These are phyloP conservation scores for Parambassis ranga DNA, from an alignment of 2,797 vertebrate species.

Conservation along the genomic window DNA sequence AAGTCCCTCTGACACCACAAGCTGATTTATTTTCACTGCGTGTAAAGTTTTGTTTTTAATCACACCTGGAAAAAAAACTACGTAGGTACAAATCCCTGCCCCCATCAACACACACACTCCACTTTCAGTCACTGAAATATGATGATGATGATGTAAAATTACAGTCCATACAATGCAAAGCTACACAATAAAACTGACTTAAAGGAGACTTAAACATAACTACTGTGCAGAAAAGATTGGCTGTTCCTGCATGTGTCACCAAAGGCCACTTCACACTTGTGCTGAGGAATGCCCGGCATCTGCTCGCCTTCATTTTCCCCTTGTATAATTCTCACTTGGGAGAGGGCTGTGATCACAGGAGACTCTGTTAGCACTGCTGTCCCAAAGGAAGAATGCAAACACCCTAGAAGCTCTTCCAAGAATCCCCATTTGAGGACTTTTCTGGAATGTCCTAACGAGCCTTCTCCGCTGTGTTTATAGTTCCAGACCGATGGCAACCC, in stretches of 20 bases:
- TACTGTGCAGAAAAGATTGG: too few species aligned
- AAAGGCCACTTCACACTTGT: constrained; percentile 20
- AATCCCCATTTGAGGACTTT: constrained; percentile 76
- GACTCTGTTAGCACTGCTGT: constrained; percentile 47
- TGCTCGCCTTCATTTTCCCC: constrained; percentile 37
- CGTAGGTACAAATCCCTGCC: too few species aligned
- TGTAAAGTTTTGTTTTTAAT: too few species aligned
- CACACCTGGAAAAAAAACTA: too few species aligned
- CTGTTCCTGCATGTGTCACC: not conserved
- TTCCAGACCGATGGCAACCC: constrained; percentile 73
- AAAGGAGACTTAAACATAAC: too few species aligned
- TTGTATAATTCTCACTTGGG: constrained; percentile 43
- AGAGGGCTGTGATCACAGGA: constrained; percentile 62
- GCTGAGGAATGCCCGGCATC: constrained; percentile 56
- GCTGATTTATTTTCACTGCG: too few species aligned
- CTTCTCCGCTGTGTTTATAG: constrained; percentile 72
- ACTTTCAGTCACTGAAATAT: too few species aligned
- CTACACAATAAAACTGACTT: too few species aligned
- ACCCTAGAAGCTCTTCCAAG: constrained; percentile 68
- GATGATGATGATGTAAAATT: too few species aligned
- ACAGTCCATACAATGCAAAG: too few species aligned
- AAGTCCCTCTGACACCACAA: too few species aligned
- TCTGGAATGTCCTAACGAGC: constrained; percentile 79
- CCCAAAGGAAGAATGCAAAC: constrained; percentile 76
- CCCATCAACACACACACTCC: too few species aligned